A percentile compares a stretch with the other conserved stretches of the same genome.
These are phyloP conservation scores for Hemistola chrysoprasaria DNA, from an alignment of 2,888 invertebrate species.

Conservation along the genomic window DNA sequence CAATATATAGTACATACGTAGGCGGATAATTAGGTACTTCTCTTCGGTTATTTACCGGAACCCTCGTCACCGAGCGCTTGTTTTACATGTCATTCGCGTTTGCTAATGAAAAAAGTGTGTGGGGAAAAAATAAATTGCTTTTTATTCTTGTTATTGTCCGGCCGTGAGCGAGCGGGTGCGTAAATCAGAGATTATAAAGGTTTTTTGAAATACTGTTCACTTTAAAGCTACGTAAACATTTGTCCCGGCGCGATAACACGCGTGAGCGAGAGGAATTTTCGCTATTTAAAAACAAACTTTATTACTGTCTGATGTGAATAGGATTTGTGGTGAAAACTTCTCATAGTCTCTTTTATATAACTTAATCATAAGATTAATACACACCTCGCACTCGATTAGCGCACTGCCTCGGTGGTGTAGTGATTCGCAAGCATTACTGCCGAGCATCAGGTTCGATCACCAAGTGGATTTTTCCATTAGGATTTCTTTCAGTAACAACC, in stretches of 20 bases:
- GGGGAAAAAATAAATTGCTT: conserved; percentile 72
- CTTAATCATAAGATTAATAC: no score
- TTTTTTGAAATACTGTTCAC: conserved; percentile 59
- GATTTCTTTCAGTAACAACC: no score
- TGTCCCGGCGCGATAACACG: conserved; percentile 49
- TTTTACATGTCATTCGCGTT: conserved; percentile 78
- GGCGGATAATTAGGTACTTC: conserved; percentile 69
- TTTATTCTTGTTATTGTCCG: conserved; percentile 75
- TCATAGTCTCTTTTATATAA: no score
- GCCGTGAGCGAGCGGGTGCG: conserved; percentile 58
- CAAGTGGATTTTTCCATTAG: no score
- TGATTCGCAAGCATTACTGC: no score
- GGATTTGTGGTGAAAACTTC: no score
- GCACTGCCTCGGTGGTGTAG: no score
- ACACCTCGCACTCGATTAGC: no score
- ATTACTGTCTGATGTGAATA: conserved; percentile 13
- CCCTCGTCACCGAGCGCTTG: conserved; percentile 73
- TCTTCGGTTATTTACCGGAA: conserved; percentile 68
- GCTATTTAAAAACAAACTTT: conserved; percentile 12
- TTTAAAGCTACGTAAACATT: conserved; percentile 57
- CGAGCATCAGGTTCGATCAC: no score
- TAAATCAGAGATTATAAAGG: conserved; percentile 72
- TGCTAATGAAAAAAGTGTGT: conserved; percentile 76
- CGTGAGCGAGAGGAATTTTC: conserved; percentile 27
- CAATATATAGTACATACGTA: conserved; percentile 46